Percentiles rank a stretch among this genome's conserved stretches.
Conservation (phyloP, 1,140 invertebrate genomes). For the Rhysida immarginata region DNA sequence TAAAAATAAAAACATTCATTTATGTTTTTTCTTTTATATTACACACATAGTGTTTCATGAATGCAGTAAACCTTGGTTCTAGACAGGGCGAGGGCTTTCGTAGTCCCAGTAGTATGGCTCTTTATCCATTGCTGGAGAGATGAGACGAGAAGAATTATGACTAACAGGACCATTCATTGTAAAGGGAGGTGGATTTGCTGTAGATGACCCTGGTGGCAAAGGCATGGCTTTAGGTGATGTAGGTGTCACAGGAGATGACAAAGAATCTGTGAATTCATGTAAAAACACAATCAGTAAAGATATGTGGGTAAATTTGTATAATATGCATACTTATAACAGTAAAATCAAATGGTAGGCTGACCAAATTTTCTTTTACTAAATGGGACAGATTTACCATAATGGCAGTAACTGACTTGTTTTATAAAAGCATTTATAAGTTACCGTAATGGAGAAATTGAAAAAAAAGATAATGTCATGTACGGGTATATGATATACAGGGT, state of each 20-base stretch:
- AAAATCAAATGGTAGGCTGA: background rate
- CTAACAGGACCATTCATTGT: background rate
- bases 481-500: no score
- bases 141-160: background rate
- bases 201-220: background rate
- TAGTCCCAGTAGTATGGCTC: background rate
- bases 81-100: background rate
- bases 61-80: no score
- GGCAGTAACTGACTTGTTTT: background rate
- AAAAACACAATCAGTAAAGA: background rate
- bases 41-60: no score
- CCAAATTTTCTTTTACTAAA: no score
- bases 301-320: background rate
- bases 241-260: background rate
- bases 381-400: background rate
- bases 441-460: no score
- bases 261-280: background rate
- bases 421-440: no score
- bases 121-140: background rate
- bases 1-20: no score
- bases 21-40: no score
- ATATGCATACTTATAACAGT: background rate
- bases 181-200: background rate
- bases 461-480: no score
- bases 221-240: background rate